A percentile compares a stretch with the other conserved stretches of the same genome.
phyloP scores from a whole-genome alignment of 1,140 invertebrate genomes.

The Penaeus chinensis region DNA sequence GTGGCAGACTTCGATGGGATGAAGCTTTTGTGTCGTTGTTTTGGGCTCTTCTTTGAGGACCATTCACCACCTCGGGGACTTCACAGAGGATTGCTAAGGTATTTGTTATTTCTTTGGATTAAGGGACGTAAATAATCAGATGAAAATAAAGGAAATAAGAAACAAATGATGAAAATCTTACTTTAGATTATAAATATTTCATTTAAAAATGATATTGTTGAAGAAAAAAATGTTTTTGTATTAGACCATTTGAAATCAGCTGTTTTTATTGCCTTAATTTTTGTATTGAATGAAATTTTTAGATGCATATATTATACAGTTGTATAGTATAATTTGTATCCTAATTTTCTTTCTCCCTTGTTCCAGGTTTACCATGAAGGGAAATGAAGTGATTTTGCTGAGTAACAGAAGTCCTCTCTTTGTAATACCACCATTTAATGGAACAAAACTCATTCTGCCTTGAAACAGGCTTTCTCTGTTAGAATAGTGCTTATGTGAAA shows the following conservation, averaged over 20 bases:
- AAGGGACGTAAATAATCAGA: neutral
- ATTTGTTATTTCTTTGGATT: neutral
- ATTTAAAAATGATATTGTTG: no score
- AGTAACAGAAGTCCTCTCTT: constrained; percentile 39
- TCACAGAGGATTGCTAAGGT: constrained; percentile 27
- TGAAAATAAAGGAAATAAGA: neutral
- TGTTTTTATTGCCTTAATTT: neutral
- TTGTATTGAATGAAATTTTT: neutral
- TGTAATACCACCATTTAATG: constrained; percentile 5
- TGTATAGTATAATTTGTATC: neutral
- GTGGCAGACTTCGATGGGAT: constrained; percentile 22
- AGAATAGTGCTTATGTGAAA: no score
- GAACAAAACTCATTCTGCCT: no score
- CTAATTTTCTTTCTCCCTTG: neutral
- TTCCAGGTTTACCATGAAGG: constrained; percentile 42
- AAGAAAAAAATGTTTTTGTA: no score
- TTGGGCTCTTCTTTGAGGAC: constrained; percentile 41
- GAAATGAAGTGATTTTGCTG: constrained; percentile 23
- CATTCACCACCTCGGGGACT: neutral
- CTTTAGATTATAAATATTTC: no score
- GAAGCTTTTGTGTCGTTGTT: constrained; percentile 40
- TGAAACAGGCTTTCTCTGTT: no score
- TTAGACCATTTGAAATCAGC: no score
- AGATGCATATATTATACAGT: neutral
- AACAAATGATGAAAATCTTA: no score